Evolutionary conservation across 2,888 invertebrate species (phyloP).

Genomic region (Drosophila setosimentum): DNA sequence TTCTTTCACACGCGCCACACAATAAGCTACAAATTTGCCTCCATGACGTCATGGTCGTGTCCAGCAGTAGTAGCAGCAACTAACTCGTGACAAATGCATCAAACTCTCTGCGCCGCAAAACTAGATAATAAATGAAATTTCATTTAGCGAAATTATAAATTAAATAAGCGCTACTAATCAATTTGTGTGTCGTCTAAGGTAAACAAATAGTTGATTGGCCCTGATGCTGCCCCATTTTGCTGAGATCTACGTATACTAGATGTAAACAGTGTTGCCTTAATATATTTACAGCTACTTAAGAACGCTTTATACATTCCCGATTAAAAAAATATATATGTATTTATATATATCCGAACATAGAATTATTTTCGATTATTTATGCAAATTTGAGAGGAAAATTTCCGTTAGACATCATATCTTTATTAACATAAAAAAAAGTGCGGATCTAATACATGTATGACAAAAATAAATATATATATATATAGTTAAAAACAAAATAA

Average conservation of each 20-base stretch:
- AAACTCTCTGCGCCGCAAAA: constrained; percentile 12
- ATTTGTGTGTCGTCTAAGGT: constrained; percentile 29
- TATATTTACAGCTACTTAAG: constrained; percentile 1
- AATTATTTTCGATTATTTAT: background rate
- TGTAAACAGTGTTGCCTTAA: constrained; percentile 3
- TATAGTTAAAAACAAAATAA: background rate
- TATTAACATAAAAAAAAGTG: background rate
- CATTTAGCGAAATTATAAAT: constrained; percentile 63
- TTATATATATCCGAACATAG: background rate
- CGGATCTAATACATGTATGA: too few relatives aligned
- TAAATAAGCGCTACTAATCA: constrained; percentile 54
- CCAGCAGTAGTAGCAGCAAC: background rate
- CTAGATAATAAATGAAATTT: constrained; percentile 48
- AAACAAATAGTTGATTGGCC: constrained; percentile 31
- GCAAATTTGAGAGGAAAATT: background rate
- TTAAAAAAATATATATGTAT: background rate
- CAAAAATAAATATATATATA: background rate
- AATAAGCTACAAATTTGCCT: constrained; percentile 26
- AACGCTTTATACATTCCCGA: background rate
- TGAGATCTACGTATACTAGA: background rate
- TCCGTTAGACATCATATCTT: background rate
- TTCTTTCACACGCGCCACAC: constrained; percentile 43
- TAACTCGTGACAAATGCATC: constrained; percentile 58
- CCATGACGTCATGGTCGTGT: constrained; percentile 56
- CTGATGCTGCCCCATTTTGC: constrained; percentile 5